Evolutionary conservation across 1,140 invertebrate genomes (phyloP).

Genomic region (Meloidogyne exigua): DNA sequence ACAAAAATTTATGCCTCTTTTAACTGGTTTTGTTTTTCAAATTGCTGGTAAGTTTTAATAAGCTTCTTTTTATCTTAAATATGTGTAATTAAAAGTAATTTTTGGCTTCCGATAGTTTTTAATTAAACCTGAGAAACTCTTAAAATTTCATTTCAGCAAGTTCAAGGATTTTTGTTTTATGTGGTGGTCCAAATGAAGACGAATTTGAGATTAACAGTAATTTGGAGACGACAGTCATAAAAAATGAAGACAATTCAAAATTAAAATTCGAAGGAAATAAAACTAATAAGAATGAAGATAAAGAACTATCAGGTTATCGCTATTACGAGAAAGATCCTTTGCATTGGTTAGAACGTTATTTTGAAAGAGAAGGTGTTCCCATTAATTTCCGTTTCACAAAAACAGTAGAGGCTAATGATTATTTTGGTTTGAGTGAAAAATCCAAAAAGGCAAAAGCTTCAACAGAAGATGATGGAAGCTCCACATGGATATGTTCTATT

Average conservation of each 20-base stretch:
- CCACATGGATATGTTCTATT: slow-evolving; percentile 73
- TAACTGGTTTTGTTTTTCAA: slow-evolving; percentile 85
- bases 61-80: too few species aligned
- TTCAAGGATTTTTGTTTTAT: slow-evolving; percentile 77
- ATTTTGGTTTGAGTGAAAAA: not conserved
- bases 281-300: slow-evolving; percentile 57
- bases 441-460: slow-evolving; percentile 8
- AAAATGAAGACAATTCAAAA: slow-evolving; percentile 48
- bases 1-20: slow-evolving; percentile 75
- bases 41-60: slow-evolving; percentile 72
- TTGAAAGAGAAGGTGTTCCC: slow-evolving; percentile 85
- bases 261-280: slow-evolving; percentile 21
- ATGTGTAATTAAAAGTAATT: too few species aligned
- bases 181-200: slow-evolving; percentile 84
- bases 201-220: not conserved
- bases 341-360: slow-evolving; percentile 87
- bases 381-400: slow-evolving; percentile 76
- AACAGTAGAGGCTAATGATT: not conserved
- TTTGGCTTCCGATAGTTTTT: too few species aligned
- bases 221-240: slow-evolving; percentile 14
- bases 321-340: slow-evolving; percentile 71
- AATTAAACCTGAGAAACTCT: not conserved
- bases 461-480: slow-evolving; percentile 14
- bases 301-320: slow-evolving; percentile 67
- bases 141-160: slow-evolving; percentile 67